A percentile compares a stretch with the other conserved stretches of the same genome.
Evolutionary conservation across 2,797 vertebrate genomes (phyloP).

Genomic region (Anisognathus igniventris): DNA sequence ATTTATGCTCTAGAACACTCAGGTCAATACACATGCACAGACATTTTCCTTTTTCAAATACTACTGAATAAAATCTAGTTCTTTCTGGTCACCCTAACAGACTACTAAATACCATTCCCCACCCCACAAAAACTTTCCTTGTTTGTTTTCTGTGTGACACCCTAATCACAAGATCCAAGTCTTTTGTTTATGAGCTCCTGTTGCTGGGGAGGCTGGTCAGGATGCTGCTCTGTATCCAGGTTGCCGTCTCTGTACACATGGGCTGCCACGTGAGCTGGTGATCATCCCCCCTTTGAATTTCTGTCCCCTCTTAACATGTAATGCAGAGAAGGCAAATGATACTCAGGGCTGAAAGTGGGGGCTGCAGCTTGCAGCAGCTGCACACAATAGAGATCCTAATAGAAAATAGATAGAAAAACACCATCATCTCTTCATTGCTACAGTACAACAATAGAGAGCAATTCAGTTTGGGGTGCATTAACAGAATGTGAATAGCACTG

Average conservation of each 20-base stretch:
- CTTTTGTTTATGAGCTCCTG: not conserved
- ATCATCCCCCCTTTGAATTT: not conserved
- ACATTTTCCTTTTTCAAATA: not conserved
- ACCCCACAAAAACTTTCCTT: rapidly evolving
- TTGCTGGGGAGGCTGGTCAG: not conserved
- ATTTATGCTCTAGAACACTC: not conserved
- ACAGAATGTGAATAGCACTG: not conserved
- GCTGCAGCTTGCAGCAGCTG: not conserved
- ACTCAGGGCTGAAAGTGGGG: not conserved
- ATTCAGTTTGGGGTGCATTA: not conserved
- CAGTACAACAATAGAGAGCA: not conserved
- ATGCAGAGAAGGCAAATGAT: not conserved
- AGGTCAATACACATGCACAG: not conserved
- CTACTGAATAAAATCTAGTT: not conserved
- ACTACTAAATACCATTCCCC: not conserved
- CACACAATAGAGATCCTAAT: not conserved
- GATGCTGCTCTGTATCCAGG: not conserved
- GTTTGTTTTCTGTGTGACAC: not conserved
- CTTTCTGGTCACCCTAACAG: not conserved
- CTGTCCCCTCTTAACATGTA: not conserved
- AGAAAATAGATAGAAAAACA: not conserved
- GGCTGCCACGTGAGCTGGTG: not conserved
- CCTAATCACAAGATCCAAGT: not conserved
- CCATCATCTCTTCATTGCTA: not conserved
- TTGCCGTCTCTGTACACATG: not conserved